phyloP scores from a whole-genome alignment of 2,113 vertebrate genomes.

The Laticauda colubrina region DNA sequence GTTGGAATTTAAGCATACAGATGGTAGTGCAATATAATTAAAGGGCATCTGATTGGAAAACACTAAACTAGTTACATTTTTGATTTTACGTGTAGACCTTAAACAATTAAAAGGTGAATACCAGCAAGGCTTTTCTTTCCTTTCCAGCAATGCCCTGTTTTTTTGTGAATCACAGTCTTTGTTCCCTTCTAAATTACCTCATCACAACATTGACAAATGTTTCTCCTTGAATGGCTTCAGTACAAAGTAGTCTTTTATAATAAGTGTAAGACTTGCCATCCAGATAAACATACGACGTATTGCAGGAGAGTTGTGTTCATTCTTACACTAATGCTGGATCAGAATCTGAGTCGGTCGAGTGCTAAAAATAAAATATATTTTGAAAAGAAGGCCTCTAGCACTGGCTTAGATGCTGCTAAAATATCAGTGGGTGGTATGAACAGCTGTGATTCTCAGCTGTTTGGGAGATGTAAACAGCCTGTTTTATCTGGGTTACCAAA shows the following conservation, averaged over 20 bases:
- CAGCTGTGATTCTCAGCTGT: constrained; percentile 12
- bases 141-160: neutral
- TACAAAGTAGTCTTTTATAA: neutral
- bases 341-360: neutral
- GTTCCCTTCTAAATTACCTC: neutral
- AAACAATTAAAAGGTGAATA: neutral
- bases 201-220: neutral
- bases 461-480: neutral
- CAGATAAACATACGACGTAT: neutral
- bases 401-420: neutral
- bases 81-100: neutral
- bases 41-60: neutral
- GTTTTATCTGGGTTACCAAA: neutral
- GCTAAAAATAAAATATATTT: constrained; percentile 13
- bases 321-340: neutral
- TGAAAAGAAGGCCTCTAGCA: neutral
- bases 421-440: neutral
- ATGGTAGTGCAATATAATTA: neutral
- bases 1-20: neutral
- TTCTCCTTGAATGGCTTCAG: neutral
- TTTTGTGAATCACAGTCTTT: neutral
- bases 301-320: neutral
- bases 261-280: neutral
- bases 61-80: neutral
- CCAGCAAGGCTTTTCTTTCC: neutral